Evolutionary conservation across 2,888 invertebrate genomes (phyloP).

Genomic region (Agrochola macilenta): DNA sequence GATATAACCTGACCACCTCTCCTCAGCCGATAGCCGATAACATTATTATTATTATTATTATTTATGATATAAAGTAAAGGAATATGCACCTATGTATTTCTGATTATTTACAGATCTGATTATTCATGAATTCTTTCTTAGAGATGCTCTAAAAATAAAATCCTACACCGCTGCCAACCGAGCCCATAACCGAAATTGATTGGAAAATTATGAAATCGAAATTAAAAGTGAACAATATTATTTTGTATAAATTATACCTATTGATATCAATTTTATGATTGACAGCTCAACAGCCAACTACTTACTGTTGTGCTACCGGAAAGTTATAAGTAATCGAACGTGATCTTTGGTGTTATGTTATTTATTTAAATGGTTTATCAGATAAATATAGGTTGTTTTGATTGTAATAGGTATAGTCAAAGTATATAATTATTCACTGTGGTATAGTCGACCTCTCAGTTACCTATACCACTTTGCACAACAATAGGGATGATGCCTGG

Average conservation of each 20-base stretch:
- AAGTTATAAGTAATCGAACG: background rate
- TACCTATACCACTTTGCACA: no score
- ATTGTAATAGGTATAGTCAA: background rate
- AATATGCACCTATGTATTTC: background rate
- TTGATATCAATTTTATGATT: conserved; percentile 13
- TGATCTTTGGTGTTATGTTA: background rate
- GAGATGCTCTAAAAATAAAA: background rate
- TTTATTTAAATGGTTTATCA: background rate
- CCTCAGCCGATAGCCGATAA: no score
- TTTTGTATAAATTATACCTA: background rate
- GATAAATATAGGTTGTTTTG: no score
- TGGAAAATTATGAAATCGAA: background rate
- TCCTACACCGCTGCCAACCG: background rate
- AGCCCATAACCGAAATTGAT: background rate
- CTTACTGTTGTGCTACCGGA: conserved; percentile 30
- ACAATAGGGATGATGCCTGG: no score
- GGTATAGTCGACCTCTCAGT: no score
- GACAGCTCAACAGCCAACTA: conserved; percentile 35
- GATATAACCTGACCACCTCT: no score
- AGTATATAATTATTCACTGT: no score
- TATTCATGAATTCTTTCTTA: no score
- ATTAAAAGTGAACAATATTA: background rate
- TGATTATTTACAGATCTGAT: background rate
- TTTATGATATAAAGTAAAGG: background rate
- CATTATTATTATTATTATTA: no score